Evolutionary conservation across 2,888 invertebrate species (phyloP).

Genomic region (Odiellus spinosus): DNA sequence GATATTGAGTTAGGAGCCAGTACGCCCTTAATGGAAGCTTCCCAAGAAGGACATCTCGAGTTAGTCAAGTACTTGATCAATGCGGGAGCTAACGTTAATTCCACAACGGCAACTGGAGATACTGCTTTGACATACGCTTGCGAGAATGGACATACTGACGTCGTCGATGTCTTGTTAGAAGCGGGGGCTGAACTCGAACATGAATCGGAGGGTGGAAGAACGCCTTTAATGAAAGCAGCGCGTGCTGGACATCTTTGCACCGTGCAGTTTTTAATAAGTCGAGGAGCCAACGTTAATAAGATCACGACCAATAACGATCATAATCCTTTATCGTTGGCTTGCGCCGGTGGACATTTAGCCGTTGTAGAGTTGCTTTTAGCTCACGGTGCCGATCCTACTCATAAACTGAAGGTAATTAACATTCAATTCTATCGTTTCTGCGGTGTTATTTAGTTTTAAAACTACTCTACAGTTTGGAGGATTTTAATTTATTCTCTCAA

Average conservation of each 20-base stretch:
- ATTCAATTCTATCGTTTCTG: background rate
- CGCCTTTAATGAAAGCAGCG: constrained; percentile 96
- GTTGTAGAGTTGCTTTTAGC: constrained; percentile 82
- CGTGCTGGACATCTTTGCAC: constrained; percentile 90
- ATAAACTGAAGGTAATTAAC: constrained; percentile 62
- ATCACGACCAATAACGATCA: constrained; percentile 83
- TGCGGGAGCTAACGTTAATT: constrained; percentile 75
- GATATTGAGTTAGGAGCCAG: constrained; percentile 87
- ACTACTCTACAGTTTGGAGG: constrained; percentile 1
- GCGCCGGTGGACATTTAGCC: constrained; percentile 85
- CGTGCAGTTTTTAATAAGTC: constrained; percentile 82
- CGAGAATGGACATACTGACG: constrained; percentile 97
- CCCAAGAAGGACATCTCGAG: constrained; percentile 92
- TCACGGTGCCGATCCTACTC: constrained; percentile 84
- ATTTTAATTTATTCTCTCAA: too few relatives aligned
- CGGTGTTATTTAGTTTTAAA: background rate
- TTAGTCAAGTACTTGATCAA: constrained; percentile 72
- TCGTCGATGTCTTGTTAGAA: constrained; percentile 76
- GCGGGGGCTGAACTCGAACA: constrained; percentile 86
- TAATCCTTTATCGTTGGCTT: constrained; percentile 87
- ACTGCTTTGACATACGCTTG: constrained; percentile 94
- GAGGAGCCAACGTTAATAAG: constrained; percentile 67
- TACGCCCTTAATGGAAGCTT: constrained; percentile 95
- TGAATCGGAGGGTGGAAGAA: constrained; percentile 90
- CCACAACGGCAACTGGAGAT: constrained; percentile 85